These are phyloP conservation scores for Podilymbus podiceps DNA, from an alignment of 2,113 vertebrate species.

Conservation along the genomic window DNA sequence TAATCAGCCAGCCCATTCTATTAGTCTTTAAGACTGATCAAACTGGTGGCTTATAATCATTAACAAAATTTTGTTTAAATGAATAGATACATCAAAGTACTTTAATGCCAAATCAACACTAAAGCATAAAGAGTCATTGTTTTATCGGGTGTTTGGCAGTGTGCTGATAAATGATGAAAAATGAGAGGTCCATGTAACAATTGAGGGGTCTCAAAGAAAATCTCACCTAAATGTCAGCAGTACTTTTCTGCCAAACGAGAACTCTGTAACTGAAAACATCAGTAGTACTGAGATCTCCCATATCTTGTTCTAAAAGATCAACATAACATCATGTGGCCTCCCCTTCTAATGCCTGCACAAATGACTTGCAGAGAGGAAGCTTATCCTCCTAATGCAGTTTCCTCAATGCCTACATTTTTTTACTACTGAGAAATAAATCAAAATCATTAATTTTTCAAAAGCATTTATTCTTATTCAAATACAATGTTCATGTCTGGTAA, in stretches of 20 bases:
- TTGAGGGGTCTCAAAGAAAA: background rate
- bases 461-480: background rate
- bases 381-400: background rate
- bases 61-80: background rate
- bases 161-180: background rate
- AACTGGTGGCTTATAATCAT: background rate
- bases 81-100: background rate
- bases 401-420: background rate
- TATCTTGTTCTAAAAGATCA: background rate
- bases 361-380: background rate
- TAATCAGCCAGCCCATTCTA: background rate
- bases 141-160: background rate
- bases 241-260: background rate
- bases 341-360: background rate
- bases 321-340: background rate
- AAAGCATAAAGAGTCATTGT: background rate
- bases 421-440: background rate
- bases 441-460: background rate
- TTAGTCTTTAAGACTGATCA: background rate
- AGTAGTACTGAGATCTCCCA: background rate
- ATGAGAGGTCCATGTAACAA: background rate
- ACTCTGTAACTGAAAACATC: background rate
- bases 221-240: background rate
- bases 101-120: background rate
- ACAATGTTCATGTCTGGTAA: background rate